Evolutionary conservation across 2,888 invertebrate species (phyloP), one percentile per base, ranked within the genome.

Genomic region (Seira ritae): DNA sequence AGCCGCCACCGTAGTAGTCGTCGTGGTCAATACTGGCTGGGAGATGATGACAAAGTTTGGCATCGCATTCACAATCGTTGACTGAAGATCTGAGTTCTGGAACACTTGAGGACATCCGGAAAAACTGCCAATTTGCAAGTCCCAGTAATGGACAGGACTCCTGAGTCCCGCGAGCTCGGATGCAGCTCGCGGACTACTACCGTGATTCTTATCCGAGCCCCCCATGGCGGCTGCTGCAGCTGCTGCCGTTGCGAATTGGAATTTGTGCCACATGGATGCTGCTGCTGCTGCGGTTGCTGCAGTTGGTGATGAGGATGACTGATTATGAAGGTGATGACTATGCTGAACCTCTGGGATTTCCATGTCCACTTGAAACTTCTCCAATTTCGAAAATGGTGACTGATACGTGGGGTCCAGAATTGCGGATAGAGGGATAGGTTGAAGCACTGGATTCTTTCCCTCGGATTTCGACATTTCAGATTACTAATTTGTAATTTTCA

Each of bases 281-380:
- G 12, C 42, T 62, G 62, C 10, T 17, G 46, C 15, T 68, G 65
- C 68, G 8, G 24, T 68, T 23, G 68, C 66, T 22, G 19, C 17
- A 24, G 23, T 24, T 12, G 65, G 17, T 17, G 17, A 50, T n/a
- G 19, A n/a, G 19, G 17, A n/a, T 42, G n/a, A n/a, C n/a, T n/a
- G n/a, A n/a, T n/a, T n/a, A n/a, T n/a, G n/a, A n/a, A n/a, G n/a
- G n/a, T n/a, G n/a, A n/a, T n/a, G n/a, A n/a, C n/a, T n/a, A n/a
- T n/a, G n/a, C n/a, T n/a, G n/a, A n/a, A n/a, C n/a, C n/a, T n/a
- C n/a, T 12, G 72, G 55, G 17, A 80, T 74, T 19, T 75, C 80
- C 74, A 80, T 65, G 65, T 80, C 80, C 17, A 80, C 69, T 70
- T 75, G 80, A 60, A 80, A 80, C n/a, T 80, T 24, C 31, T 80